A percentile compares a stretch with the other conserved stretches of the same genome.
phyloP scores from a whole-genome alignment of 2,113 vertebrate species.

The Cygnus atratus region DNA sequence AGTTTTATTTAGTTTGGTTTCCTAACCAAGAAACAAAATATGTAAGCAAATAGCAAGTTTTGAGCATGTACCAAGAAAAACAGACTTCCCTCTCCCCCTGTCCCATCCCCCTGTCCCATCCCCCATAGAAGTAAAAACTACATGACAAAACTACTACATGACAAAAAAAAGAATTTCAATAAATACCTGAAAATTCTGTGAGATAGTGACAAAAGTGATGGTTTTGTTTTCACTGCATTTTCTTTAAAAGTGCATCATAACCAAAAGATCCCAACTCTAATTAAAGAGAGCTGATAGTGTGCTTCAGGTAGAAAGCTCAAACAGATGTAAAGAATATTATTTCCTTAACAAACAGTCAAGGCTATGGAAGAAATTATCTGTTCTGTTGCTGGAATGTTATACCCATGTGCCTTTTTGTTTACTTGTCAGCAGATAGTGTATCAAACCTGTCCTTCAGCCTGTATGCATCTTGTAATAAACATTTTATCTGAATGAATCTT shows the following conservation, averaged over 20 bases:
- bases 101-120: no score
- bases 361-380: not conserved
- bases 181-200: not conserved
- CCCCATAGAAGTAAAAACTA: no score
- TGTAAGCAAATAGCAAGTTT: not conserved
- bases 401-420: not conserved
- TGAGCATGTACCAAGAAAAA: not conserved
- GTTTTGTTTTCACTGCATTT: not conserved
- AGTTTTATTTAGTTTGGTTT: rapidly evolving
- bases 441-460: slow-evolving; percentile 30
- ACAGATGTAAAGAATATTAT: not conserved
- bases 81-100: no score
- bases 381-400: not conserved
- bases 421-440: not conserved
- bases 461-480: slow-evolving; percentile 16
- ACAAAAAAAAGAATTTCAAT: not conserved
- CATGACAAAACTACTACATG: not conserved
- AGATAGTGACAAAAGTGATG: not conserved
- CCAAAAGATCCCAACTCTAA: not conserved
- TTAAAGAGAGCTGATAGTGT: not conserved
- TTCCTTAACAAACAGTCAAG: not conserved
- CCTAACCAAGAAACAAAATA: not conserved
- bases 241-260: not conserved
- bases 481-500: slow-evolving; percentile 58
- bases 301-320: not conserved